A percentile compares a stretch with the other conserved stretches of the same genome.
These are phyloP conservation scores for Sepiola atlantica DNA, from an alignment of 2,888 invertebrate species.

Conservation along the genomic window DNA sequence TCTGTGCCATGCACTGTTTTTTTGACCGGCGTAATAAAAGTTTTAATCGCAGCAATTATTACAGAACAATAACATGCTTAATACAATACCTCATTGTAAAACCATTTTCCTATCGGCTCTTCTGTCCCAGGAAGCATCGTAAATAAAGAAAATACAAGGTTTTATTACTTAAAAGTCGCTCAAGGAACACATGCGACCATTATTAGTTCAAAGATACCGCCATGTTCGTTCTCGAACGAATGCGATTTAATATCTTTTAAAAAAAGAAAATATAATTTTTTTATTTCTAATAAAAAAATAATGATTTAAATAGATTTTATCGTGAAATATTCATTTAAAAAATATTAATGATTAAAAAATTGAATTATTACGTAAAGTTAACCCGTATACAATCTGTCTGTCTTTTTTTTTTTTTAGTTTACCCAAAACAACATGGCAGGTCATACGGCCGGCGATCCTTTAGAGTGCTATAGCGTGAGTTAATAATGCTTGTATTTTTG, in stretches of 20 bases:
- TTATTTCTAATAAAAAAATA: background rate
- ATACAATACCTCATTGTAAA: slow-evolving; percentile 38
- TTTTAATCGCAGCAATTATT: background rate
- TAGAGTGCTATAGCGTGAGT: slow-evolving; percentile 73
- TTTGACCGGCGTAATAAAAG: background rate
- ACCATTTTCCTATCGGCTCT: slow-evolving; percentile 32
- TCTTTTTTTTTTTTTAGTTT: background rate
- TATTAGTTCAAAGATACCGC: slow-evolving; percentile 44
- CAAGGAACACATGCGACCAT: background rate
- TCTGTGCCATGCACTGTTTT: background rate
- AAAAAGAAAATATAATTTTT: background rate
- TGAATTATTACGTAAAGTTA: slow-evolving; percentile 40
- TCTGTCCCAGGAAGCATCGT: background rate
- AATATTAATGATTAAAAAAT: background rate
- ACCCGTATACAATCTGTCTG: background rate
- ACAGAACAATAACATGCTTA: background rate
- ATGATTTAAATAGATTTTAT: background rate
- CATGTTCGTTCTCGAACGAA: slow-evolving; percentile 33
- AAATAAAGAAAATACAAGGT: background rate
- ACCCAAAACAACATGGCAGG: slow-evolving; percentile 67
- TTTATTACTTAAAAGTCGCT: background rate
- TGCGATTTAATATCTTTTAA: background rate
- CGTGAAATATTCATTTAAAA: background rate
- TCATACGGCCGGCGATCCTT: slow-evolving; percentile 72
- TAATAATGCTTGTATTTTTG: slow-evolving; percentile 6